A percentile compares a stretch with the other conserved stretches of the same genome.
phyloP scores from a whole-genome alignment of 2,113 vertebrate species.

The Dicerorhinus sumatrensis region DNA sequence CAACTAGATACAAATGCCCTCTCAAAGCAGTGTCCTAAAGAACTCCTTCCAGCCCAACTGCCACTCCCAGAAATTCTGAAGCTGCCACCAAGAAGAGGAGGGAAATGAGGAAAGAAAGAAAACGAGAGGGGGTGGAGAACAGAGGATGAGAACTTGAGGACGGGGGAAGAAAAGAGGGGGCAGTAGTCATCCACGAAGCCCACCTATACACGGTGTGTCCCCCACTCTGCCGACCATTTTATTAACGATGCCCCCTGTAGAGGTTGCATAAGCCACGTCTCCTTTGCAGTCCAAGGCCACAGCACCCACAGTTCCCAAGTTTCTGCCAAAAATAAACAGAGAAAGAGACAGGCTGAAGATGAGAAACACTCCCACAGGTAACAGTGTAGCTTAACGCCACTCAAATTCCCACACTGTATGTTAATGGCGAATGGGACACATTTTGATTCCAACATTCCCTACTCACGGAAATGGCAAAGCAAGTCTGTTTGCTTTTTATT shows the following conservation, averaged over 20 bases:
- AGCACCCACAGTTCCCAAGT: conserved; percentile 87
- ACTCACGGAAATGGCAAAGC: background rate
- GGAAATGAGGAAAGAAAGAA: background rate
- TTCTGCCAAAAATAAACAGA: conserved; percentile 78
- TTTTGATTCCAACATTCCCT: no score
- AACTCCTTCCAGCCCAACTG: background rate
- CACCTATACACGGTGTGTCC: conserved; percentile 91
- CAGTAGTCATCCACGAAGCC: accelerated
- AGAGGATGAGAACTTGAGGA: accelerated
- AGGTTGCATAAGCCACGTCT: conserved; percentile 89
- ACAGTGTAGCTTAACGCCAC: background rate
- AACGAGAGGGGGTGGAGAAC: background rate
- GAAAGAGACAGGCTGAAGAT: background rate
- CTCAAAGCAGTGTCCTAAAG: accelerated
- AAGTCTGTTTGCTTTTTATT: background rate
- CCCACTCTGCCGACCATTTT: conserved; percentile 93
- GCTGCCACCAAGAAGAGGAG: background rate
- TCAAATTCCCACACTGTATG: accelerated
- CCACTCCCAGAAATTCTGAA: background rate
- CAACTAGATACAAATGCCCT: background rate
- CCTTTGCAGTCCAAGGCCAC: conserved; percentile 88
- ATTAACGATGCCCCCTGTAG: conserved; percentile 87
- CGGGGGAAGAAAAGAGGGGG: background rate
- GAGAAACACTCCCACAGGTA: background rate
- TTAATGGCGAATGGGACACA: accelerated